Conservation (phyloP, 37 sponge, comb jelly and placozoan genomes). For the Spongilla lacustris region DNA sequence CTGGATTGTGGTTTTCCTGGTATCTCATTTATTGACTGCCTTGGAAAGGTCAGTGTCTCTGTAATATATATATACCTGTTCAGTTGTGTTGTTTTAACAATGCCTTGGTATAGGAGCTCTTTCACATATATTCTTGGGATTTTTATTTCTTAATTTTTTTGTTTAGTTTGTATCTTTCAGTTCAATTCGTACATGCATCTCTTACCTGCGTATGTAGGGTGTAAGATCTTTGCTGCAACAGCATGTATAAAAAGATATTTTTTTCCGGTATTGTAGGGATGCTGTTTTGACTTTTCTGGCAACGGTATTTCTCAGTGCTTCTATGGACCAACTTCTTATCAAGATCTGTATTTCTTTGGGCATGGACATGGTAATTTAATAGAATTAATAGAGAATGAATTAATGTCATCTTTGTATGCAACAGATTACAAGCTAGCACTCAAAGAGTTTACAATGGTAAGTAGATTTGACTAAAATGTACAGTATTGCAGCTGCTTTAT, state of each 20-base stretch:
- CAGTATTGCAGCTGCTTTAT: not conserved
- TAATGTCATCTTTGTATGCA: not conserved
- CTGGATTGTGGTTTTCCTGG: conserved; percentile 56
- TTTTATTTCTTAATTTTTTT: not conserved
- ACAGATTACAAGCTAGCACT: conserved; percentile 70
- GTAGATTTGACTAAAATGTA: not conserved
- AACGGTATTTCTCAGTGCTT: conserved; percentile 44
- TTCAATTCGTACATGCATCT: too few species aligned
- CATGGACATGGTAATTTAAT: conserved; percentile 62
- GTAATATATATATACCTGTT: not conserved
- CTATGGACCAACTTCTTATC: conserved; percentile 33
- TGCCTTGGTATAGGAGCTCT: too few species aligned
- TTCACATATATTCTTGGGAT: too few species aligned
- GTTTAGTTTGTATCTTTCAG: not conserved
- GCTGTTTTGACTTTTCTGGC: conserved; percentile 43
- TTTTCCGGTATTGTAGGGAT: conserved; percentile 27
- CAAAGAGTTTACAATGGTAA: conserved; percentile 61
- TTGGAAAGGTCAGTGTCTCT: conserved; percentile 21
- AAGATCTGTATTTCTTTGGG: conserved; percentile 82
- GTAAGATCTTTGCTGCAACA: too few species aligned
- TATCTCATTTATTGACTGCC: conserved; percentile 52
- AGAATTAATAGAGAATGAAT: not conserved
- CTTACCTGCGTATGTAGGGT: too few species aligned
- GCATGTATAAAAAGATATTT: too few species aligned
- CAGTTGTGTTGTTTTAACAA: not conserved